Conservation (phyloP, 2,113 vertebrate species). For the Notechis scutatus region DNA sequence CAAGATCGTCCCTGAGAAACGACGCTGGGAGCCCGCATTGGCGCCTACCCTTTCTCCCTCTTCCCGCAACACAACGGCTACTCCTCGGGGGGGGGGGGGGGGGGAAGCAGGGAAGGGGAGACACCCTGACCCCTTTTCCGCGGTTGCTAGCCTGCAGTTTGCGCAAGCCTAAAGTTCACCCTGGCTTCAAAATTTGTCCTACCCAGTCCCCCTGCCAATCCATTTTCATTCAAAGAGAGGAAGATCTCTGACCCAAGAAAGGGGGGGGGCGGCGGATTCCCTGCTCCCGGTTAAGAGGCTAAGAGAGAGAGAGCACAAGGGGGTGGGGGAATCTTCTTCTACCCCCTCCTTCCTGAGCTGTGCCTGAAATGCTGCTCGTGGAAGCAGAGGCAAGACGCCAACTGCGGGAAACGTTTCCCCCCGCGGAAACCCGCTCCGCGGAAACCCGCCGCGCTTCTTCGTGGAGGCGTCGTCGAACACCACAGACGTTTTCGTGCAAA, state of each 20-base stretch:
- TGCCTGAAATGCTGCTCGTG: neutral
- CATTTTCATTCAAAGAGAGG: neutral
- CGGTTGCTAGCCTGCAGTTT: neutral
- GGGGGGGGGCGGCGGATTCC: neutral
- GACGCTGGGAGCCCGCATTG: neutral
- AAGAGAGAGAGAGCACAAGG: neutral
- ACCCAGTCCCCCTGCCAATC: neutral
- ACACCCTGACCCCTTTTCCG: rapidly evolving
- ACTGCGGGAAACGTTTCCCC: neutral
- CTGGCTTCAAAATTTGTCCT: neutral
- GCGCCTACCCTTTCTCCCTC: neutral
- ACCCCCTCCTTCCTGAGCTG: neutral
- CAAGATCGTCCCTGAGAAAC: neutral
- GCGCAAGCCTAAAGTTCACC: neutral
- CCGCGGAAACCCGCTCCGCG: neutral
- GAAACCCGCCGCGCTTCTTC: neutral
- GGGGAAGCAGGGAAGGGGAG: neutral
- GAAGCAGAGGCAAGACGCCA: neutral
- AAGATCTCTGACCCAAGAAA: neutral
- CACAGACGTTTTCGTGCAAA: neutral
- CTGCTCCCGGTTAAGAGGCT: neutral
- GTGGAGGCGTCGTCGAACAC: no score
- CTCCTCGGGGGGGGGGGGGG: no score
- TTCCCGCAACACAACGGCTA: neutral
- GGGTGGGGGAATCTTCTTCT: neutral